Base-by-base conservation (phyloP, 2,113 vertebrate genomes). In the Plecotus auritus region DNA sequence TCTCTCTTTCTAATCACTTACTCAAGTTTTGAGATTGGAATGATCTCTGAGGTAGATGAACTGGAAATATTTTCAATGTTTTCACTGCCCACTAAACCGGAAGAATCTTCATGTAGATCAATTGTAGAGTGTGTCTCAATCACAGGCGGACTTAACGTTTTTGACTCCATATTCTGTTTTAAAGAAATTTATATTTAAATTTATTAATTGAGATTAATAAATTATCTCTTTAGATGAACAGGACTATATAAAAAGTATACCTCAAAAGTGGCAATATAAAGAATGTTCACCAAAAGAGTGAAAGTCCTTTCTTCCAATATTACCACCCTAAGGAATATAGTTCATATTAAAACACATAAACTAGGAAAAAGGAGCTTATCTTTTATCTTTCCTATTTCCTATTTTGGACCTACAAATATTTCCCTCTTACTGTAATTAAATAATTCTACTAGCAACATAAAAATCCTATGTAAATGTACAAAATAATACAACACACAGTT, bases 41-140 rank as follows among this genome's bases (percentile, higher is more conserved):
- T 96, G 88, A 98, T 98, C 97, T 99, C 98, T 99, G 99, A 99
- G 99, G 99, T 99, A 99, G 99, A 98, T 98, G 98, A 98, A 98
- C 98, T 98, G 94, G 98, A 98, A 94, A 96, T 97, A 94, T 99
- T 99, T 97, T 99, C 99, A 91, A 96, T 93, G 70, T 98, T 98
- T 98, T 99, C 99, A 98, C 97, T 98, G 97, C 96, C 96, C 94
- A 97, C 93, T 96, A 97, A 14, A 92, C 88, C 96, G 45, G 98
- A 96, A 42, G 98, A 95, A 73, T 98, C 98, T 95, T 98, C 98
- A 85, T 98, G 98, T 37, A 97, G 85, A 96, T 96, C 93, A 92
- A 54, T 73, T 35, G 98, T 89, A 70, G 97, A 59, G 85, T 98
- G 98, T 85, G 96, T 94, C 91, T 97, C 97, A 89, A 13, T 95